Percentiles rank a stretch among this genome's conserved stretches.
Conservation (phyloP, 2,888 invertebrate species). For the Aphidoletes aphidimyza region DNA sequence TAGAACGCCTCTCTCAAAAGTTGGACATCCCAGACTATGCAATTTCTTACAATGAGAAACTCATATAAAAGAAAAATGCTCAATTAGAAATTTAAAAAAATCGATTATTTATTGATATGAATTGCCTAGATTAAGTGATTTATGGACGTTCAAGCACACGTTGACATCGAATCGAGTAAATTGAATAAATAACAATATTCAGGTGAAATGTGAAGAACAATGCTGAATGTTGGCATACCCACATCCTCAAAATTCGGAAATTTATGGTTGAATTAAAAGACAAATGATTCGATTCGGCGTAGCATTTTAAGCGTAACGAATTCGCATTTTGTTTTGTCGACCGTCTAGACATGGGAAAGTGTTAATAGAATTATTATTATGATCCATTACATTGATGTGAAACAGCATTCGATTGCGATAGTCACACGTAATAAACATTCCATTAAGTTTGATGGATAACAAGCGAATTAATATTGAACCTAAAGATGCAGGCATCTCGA, state of each 20-base stretch:
- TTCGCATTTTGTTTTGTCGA: neutral
- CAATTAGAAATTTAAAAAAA: too few relatives aligned
- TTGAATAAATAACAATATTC: neutral
- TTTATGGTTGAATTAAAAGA: neutral
- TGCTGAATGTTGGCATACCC: neutral
- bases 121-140: neutral
- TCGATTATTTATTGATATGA: neutral
- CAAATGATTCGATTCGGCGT: neutral
- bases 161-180: neutral
- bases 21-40: too few relatives aligned
- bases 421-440: conserved; percentile 44
- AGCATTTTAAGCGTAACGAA: neutral
- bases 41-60: too few relatives aligned
- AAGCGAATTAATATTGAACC: conserved; percentile 1
- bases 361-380: conserved; percentile 48
- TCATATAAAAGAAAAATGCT: too few relatives aligned
- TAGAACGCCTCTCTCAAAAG: too few relatives aligned
- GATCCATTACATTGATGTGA: neutral
- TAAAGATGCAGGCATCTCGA: conserved; percentile 22
- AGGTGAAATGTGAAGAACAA: neutral
- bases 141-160: neutral
- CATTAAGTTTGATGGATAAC: neutral
- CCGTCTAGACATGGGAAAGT: neutral
- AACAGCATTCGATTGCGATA: neutral
- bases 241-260: neutral